Evolutionary conservation across 2,113 vertebrate species (phyloP), one percentile per base, ranked within the genome.

Genomic region (Acinonyx jubatus): DNA sequence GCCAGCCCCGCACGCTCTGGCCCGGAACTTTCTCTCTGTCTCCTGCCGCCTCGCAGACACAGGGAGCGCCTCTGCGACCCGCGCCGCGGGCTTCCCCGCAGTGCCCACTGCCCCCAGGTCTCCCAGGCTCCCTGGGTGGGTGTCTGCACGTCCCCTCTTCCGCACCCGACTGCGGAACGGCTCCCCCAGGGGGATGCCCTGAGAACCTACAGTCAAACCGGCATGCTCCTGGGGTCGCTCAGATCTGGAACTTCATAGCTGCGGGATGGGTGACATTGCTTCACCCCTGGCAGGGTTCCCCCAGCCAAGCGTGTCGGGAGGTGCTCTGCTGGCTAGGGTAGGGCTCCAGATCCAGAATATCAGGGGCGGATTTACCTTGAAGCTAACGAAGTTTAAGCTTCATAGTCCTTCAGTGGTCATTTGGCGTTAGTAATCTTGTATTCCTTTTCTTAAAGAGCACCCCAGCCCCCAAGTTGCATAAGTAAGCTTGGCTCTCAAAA

Each of bases 1-100:
- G 29, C 57, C 50, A 52, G 68, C 52, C 57, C 69, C 4, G 19
- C 86, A 68, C 11, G 52, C 96, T 91, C 48, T 3, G 21, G 65
- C 89, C 8, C 3, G 80, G 93, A 98, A 98, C 97, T 98, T 98
- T 97, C 97, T 92, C 52, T 29, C 38, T 23, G 36, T 50, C 80
- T 87, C 92, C 33, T 50, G 68, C 52, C 0, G 63, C 57, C 89
- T 74, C n/a, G 38, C 86, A 6, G 57, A 66, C 68, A 9, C 2
- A 14, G 0, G 9, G 94, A 88, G 91, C 33, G 3, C 74, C 36
- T 31, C 52, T n/a, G 55, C 4, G 15, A 82, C 31, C 87, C 1
- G 57, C 19, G 69, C 52, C 33, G 3, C 3, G 38, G 84, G 74
- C 52, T 96, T 88, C 66, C 16, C 15, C 4, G 13, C 73, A 8